Evolutionary conservation across 2,113 vertebrate species (phyloP).

Genomic region (Marmota flaviventris): DNA sequence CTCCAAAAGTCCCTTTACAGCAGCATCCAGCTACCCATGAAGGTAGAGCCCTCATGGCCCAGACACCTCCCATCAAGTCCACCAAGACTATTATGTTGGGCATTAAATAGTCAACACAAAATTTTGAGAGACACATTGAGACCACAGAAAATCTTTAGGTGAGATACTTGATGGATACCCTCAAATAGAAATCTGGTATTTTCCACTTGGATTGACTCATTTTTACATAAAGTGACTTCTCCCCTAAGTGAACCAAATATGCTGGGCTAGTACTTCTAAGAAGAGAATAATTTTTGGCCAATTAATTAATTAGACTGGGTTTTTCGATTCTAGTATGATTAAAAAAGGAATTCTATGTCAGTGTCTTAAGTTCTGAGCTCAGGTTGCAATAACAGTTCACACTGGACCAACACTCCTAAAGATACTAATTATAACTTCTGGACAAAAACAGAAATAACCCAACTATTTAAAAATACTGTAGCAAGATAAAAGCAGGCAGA

Average conservation of each 20-base stretch:
- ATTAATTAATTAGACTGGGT: background rate
- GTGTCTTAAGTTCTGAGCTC: background rate
- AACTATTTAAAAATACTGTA: background rate
- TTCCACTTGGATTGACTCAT: background rate
- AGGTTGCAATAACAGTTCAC: background rate
- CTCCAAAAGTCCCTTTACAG: background rate
- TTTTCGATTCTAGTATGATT: background rate
- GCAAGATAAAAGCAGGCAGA: constrained; percentile 24
- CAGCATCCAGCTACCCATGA: background rate
- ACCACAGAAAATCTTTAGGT: background rate
- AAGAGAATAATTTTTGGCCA: background rate
- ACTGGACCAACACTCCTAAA: background rate
- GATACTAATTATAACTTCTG: constrained; percentile 2
- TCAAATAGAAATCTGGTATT: background rate
- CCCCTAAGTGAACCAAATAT: background rate
- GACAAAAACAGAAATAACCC: background rate
- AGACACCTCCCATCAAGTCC: too few species aligned
- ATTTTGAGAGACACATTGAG: background rate
- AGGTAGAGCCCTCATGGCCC: background rate
- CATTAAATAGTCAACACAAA: background rate
- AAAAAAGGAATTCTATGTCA: background rate
- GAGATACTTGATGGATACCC: background rate
- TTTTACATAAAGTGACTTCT: background rate
- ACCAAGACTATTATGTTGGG: background rate
- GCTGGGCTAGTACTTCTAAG: background rate